Evolutionary conservation across 2,797 vertebrate genomes (phyloP).

Genomic region (Epinephelus malabaricus): DNA sequence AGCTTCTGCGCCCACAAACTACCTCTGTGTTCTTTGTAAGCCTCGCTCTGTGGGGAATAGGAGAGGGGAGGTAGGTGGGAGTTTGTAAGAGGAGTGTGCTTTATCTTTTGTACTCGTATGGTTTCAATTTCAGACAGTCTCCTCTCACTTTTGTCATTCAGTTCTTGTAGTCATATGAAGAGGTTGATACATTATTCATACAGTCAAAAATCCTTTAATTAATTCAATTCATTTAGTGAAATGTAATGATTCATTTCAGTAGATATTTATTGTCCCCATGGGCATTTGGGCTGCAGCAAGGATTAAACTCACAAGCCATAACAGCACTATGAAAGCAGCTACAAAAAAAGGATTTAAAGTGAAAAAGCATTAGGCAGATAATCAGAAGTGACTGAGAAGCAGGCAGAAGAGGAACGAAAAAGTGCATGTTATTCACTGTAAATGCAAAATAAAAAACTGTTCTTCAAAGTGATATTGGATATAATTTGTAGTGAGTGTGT

Average conservation of each 20-base stretch:
- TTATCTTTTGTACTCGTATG: not conserved
- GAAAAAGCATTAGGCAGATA: not conserved
- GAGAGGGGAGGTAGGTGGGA: not conserved
- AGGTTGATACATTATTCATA: constrained; percentile 19
- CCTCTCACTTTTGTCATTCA: not conserved
- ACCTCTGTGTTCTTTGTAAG: constrained; percentile 19
- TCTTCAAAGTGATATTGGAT: not conserved
- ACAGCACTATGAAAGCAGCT: not conserved
- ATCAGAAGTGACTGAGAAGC: not conserved
- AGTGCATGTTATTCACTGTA: not conserved
- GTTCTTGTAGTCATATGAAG: not conserved
- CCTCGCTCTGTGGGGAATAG: not conserved
- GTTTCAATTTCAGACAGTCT: not conserved
- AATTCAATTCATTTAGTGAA: constrained; percentile 1
- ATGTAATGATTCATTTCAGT: constrained; percentile 1
- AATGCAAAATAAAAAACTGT: not conserved
- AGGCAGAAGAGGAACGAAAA: not conserved
- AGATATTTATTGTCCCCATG: not conserved
- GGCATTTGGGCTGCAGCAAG: constrained; percentile 4
- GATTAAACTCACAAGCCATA: not conserved
- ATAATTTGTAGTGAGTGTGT: not conserved
- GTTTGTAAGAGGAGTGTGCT: not conserved
- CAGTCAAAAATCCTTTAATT: constrained; percentile 9
- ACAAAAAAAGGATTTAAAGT: not conserved
- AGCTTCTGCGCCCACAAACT: constrained; percentile 31